Percentiles rank a stretch among this genome's conserved stretches.
These are phyloP conservation scores for Temnothorax curvispinosus DNA, from an alignment of 1,140 invertebrate species.

Conservation along the genomic window DNA sequence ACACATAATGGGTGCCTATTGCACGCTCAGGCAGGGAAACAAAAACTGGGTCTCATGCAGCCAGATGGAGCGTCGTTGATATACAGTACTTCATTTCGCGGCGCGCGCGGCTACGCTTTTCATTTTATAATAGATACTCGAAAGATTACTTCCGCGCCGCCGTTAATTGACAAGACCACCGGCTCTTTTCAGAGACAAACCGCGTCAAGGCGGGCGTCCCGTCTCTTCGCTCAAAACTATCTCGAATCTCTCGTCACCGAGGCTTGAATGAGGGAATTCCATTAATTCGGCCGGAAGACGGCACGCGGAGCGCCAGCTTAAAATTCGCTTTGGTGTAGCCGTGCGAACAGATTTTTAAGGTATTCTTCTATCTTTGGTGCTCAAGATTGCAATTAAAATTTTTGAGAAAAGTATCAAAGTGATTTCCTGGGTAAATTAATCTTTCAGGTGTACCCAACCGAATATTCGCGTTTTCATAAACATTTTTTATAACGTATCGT, in stretches of 20 bases:
- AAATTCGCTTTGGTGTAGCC: slow-evolving; percentile 25
- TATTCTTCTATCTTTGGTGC: neutral
- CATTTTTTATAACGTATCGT: neutral
- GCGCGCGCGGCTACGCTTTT: slow-evolving; percentile 37
- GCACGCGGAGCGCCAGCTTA: slow-evolving; percentile 13
- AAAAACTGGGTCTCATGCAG: neutral
- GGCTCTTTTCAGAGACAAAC: slow-evolving; percentile 47
- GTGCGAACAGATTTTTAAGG: neutral
- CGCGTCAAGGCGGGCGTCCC: slow-evolving; percentile 21
- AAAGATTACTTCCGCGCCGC: slow-evolving; percentile 65
- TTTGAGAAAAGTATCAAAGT: neutral
- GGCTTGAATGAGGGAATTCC: slow-evolving; percentile 48
- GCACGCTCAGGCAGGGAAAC: neutral
- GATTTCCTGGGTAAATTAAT: neutral
- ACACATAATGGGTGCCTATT: neutral
- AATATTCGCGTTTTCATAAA: neutral
- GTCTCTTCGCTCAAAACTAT: slow-evolving; percentile 59
- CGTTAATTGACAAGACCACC: slow-evolving; percentile 69
- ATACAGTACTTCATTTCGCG: slow-evolving; percentile 63
- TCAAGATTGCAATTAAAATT: neutral
- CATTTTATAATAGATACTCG: slow-evolving; percentile 69
- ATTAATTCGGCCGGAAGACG: slow-evolving; percentile 62
- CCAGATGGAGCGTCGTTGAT: slow-evolving; percentile 63
- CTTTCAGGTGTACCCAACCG: neutral
- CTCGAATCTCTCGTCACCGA: slow-evolving; percentile 53